Evolutionary conservation across 2,113 vertebrate species (phyloP).

Genomic region (Boulengeromyrus knoepffleri): DNA sequence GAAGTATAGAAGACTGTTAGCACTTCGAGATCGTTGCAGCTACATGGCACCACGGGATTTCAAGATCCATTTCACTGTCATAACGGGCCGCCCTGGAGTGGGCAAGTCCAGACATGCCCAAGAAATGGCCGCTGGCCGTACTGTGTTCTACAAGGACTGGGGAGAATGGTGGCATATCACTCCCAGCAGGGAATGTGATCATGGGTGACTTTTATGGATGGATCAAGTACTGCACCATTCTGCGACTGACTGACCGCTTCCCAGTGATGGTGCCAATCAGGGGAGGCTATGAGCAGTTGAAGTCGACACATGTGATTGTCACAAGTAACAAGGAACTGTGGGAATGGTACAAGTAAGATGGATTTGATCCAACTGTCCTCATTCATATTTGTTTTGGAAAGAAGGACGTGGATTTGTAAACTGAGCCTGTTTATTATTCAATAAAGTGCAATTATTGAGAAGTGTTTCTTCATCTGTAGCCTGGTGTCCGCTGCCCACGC

Average conservation of each 20-base stretch:
- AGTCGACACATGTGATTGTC: neutral
- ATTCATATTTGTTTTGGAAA: neutral
- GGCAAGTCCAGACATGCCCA: neutral
- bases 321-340: neutral
- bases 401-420: neutral
- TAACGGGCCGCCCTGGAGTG: neutral
- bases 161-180: neutral
- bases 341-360: neutral
- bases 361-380: neutral
- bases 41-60: neutral
- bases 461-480: too few species aligned
- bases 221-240: neutral
- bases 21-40: neutral
- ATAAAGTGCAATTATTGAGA: neutral
- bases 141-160: neutral
- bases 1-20: neutral
- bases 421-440: neutral
- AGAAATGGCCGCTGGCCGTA: neutral
- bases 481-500: neutral
- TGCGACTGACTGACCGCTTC: neutral
- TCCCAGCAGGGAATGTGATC: neutral
- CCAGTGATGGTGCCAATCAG: neutral
- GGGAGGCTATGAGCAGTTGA: neutral
- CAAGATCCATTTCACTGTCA: neutral
- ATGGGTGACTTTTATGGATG: neutral